Base-by-base conservation (phyloP, 2,797 vertebrate species). In the Gallinago stenura region DNA sequence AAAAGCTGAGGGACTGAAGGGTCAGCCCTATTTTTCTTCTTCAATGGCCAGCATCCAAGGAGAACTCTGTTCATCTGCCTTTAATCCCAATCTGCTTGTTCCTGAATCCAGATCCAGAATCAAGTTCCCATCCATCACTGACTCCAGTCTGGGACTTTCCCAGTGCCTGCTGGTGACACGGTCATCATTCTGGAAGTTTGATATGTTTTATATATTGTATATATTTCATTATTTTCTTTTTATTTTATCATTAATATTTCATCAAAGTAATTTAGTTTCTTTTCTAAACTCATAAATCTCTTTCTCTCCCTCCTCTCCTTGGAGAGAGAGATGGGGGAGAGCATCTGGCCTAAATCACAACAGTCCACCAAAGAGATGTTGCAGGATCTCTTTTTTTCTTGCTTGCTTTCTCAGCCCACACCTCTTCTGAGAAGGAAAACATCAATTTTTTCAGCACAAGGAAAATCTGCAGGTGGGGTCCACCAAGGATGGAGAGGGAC, bases 391-490 rank as follows among this genome's bases (percentile, higher is more conserved):
- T n/a, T 17, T 19, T 12, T 28, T 57, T 22, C 22, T n/a, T 37
- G 37, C 17, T 43, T 41, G n/a, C 17, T 41, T 41, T 25, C 51
- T 8, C 20, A 15, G 3, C 21, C 6, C 30, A 1, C 0, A 17
- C 41, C 35, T 65, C 17, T 11, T 26, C 57, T 54, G 51, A 28
- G 46, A 35, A 37, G 18, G 61, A 5, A 35, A n/a, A 5, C 4
- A 6, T 24, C 46, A 21, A 0, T 66, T 51, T 57, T n/a, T 43
- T 43, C 19, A 19, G 54, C 62, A 4, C 4, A 4, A 53, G 48
- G 43, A 43, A 26, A 41, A 30, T 13, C 15, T 76, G 58, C 28
- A 3, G 53, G 7, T 16, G 20, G 7, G 12, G 5, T 50, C 22
- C 22, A 0, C 11, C 31, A 22, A 18, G 45, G 43, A 6, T 31